Evolutionary conservation across 1,140 invertebrate species (phyloP), one percentile per base, ranked within the genome.

Genomic region (Theocolax elegans): DNA sequence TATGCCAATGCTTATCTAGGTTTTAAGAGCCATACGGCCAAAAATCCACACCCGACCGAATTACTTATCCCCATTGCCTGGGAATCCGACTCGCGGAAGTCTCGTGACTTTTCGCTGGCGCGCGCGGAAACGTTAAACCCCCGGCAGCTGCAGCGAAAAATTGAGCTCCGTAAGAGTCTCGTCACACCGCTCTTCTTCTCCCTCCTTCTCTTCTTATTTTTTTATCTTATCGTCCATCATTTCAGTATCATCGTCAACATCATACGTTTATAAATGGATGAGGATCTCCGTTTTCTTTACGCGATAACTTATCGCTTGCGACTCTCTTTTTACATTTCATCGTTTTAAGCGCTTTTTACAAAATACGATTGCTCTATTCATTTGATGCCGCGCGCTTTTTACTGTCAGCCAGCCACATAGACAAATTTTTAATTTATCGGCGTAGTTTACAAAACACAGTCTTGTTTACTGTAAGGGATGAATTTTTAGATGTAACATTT

Each of bases 91-190:
- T 75, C 67, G 77, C 71, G 72, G 74, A 77, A 73, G 53, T 72
- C 40, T 60, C 66, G 56, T 9, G 54, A 54, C 23, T 44, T 56
- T 67, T 77, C 53, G 68, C 69, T 77, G 53, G 44, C 64, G 68
- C 53, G 44, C 31, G 63, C 65, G 68, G 77, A 79, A 79, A 79
- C 66, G 73, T 70, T 78, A 78, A 72, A 77, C 74, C 71, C 53
- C 19, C n/a, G 31, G 48, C 46, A 60, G 35, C 21, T 66, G 63
- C 63, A 66, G 23, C 44, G 44, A 58, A 49, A 67, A 68, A 68
- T 58, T 68, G 8, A n/a, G 27, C 31, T 38, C 21, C 3, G n/a
- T 4, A 29, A 17, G 4, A 53, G 27, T 56, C 56, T 60, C 56
- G 29, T 54, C 44, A 48, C 42, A 3, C 10, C 42, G 6, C 15